Conservation (phyloP, 2,113 vertebrate genomes). For the Tichodroma muraria region DNA sequence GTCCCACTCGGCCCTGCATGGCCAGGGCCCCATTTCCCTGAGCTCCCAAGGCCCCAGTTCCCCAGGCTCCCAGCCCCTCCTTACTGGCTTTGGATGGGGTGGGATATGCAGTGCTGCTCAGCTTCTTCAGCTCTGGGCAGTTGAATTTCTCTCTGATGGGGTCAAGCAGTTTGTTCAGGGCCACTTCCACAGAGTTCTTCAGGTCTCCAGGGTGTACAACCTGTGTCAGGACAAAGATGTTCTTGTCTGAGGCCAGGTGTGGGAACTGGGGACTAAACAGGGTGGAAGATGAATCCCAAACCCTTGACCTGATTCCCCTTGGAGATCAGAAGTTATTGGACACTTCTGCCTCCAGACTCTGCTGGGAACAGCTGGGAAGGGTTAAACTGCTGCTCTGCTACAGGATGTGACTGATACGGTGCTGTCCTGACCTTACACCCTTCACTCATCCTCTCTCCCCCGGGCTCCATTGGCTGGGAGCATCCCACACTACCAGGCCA, state of each 20-base stretch:
- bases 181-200: slow-evolving; percentile 89
- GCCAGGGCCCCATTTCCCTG: neutral
- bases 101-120: slow-evolving; percentile 84
- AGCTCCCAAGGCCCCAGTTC: neutral
- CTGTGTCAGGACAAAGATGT: slow-evolving; percentile 44
- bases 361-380: neutral
- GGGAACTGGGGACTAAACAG: neutral
- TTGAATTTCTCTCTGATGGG: slow-evolving; percentile 95
- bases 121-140: slow-evolving; percentile 83
- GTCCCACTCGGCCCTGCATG: neutral
- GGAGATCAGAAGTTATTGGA: neutral
- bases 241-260: neutral
- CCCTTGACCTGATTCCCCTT: neutral
- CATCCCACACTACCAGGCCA: neutral
- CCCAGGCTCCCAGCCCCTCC: neutral
- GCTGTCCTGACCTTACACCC: neutral
- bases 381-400: neutral
- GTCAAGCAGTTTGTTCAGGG: slow-evolving; percentile 88
- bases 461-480: neutral
- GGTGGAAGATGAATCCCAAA: neutral
- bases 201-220: slow-evolving; percentile 91
- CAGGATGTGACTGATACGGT: neutral
- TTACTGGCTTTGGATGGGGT: slow-evolving; percentile 82
- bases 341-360: neutral
- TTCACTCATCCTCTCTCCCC: neutral